Evolutionary conservation across 1,140 invertebrate species (phyloP).

Genomic region (Drosophila eugracilis): DNA sequence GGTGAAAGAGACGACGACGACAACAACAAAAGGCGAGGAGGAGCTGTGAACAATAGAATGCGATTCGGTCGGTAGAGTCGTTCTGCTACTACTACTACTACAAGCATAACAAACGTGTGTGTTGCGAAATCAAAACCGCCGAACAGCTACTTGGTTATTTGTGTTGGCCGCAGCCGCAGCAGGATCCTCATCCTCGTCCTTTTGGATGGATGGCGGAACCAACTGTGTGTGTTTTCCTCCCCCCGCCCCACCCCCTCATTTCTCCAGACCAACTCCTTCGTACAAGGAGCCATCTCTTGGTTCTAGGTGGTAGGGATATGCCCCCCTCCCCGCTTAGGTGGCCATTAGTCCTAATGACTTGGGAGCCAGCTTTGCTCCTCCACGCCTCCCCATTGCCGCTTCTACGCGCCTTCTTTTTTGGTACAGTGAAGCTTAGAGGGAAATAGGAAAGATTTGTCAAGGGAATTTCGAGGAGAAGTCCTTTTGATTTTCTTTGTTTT

Average conservation of each 20-base stretch:
- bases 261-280: neutral
- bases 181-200: conserved; percentile 23
- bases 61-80: conserved; percentile 41
- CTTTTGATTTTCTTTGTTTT: no score
- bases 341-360: conserved; percentile 81
- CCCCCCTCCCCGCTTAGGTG: conserved; percentile 49
- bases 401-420: conserved; percentile 6
- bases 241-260: neutral
- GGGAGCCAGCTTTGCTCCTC: conserved; percentile 34
- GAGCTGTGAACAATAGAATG: conserved; percentile 61
- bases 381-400: conserved; percentile 10
- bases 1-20: conserved; percentile 18
- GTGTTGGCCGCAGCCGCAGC: conserved; percentile 53
- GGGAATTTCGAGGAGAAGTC: no score
- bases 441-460: no score
- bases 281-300: neutral
- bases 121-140: conserved; percentile 71
- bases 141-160: conserved; percentile 57
- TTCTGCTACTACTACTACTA: no score
- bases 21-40: no score
- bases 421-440: conserved; percentile 37
- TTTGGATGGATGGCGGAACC: neutral
- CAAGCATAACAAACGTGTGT: no score
- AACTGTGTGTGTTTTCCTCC: no score
- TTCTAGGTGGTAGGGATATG: neutral